Evolutionary conservation across 2,888 invertebrate genomes (phyloP).

Genomic region (Mythimna vitellina): DNA sequence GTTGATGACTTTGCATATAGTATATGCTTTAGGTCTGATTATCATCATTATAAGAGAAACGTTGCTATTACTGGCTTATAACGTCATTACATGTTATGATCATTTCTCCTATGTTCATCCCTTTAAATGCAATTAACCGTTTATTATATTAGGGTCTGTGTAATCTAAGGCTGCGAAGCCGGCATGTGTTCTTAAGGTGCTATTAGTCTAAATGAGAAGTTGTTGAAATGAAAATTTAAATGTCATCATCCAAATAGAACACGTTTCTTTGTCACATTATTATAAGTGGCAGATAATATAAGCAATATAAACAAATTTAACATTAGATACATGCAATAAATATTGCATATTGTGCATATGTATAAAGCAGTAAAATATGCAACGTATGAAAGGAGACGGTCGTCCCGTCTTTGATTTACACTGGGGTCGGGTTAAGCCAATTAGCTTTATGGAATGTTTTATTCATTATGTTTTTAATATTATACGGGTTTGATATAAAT

Average conservation of each 20-base stretch:
- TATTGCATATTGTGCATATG: slow-evolving; percentile 4
- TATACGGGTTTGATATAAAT: slow-evolving; percentile 46
- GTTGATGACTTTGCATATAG: slow-evolving; percentile 28
- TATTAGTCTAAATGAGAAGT: neutral
- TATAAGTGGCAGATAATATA: neutral
- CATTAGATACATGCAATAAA: neutral
- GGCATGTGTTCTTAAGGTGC: slow-evolving; percentile 22
- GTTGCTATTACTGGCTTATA: slow-evolving; percentile 53
- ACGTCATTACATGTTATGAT: slow-evolving; percentile 51
- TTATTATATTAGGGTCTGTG: slow-evolving; percentile 48
- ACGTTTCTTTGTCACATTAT: neutral
- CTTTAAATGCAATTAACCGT: slow-evolving; percentile 52
- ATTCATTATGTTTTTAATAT: slow-evolving; percentile 44
- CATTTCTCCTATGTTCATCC: slow-evolving; percentile 42
- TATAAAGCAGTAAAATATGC: neutral
- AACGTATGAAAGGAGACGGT: slow-evolving; percentile 15
- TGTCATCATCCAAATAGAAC: neutral
- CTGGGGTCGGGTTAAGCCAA: slow-evolving; percentile 42
- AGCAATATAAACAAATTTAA: neutral
- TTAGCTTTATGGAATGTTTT: slow-evolving; percentile 51
- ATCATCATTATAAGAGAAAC: slow-evolving; percentile 39
- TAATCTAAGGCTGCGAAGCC: slow-evolving; percentile 25
- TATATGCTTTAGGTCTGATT: slow-evolving; percentile 29
- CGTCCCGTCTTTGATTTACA: slow-evolving; percentile 20
- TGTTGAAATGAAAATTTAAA: slow-evolving; percentile 20